Percentiles rank a stretch among this genome's conserved stretches.
phyloP scores from a whole-genome alignment of 2,797 vertebrate species.

The Lacerta agilis region DNA sequence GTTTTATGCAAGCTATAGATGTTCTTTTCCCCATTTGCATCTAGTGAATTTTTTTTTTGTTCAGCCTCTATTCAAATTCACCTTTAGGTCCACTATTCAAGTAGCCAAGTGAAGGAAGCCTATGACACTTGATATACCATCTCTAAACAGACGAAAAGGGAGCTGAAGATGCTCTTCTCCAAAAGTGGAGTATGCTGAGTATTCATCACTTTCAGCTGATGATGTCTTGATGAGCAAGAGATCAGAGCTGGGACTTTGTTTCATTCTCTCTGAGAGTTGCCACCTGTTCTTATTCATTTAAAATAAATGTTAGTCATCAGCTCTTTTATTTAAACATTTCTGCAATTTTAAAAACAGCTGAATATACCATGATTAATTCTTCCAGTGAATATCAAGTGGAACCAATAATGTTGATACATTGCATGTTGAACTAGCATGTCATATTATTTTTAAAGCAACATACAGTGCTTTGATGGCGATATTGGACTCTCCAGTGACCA shows the following conservation, averaged over 20 bases:
- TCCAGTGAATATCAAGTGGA: constrained; percentile 43
- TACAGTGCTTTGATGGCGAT: constrained; percentile 1
- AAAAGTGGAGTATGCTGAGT: constrained; percentile 29
- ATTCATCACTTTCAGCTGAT: constrained; percentile 34
- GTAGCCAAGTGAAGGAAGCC: constrained; percentile 48
- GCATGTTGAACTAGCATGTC: constrained; percentile 26
- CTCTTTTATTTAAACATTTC: constrained; percentile 39
- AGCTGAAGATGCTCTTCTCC: constrained; percentile 39
- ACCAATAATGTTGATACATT: constrained; percentile 31
- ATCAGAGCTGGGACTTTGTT: constrained; percentile 8
- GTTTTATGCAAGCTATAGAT: background rate
- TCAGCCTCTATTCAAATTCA: background rate
- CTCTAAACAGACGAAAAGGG: constrained; percentile 18
- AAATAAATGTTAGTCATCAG: constrained; percentile 2
- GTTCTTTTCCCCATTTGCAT: background rate
- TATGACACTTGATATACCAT: constrained; percentile 14
- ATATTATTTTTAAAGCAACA: constrained; percentile 15
- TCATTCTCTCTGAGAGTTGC: constrained; percentile 30
- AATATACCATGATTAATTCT: constrained; percentile 48
- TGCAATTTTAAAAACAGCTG: constrained; percentile 36
- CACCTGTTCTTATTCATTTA: constrained; percentile 37
- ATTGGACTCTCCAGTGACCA: constrained; percentile 13
- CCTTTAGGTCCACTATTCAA: constrained; percentile 38
- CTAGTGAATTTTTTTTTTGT: background rate
- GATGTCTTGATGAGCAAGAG: constrained; percentile 38